Evolutionary conservation across 1,140 invertebrate genomes (phyloP).

Genomic region (Bombus vancouverensis): DNA sequence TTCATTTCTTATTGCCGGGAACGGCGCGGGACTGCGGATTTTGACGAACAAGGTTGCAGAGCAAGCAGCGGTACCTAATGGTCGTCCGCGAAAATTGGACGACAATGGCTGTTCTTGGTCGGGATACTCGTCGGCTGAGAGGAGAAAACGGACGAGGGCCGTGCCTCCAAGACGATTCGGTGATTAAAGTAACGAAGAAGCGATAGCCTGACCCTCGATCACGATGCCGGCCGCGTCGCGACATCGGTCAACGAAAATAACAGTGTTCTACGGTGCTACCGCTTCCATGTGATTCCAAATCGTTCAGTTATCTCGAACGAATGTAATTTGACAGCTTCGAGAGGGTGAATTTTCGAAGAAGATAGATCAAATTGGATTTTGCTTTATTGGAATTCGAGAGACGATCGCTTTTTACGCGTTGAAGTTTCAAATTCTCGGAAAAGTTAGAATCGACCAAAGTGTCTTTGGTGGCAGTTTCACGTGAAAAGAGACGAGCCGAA

Average conservation of each 20-base stretch:
- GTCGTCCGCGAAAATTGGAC: conserved; percentile 64
- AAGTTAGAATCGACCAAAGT: not conserved
- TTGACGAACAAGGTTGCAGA: conserved; percentile 60
- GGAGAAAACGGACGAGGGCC: not conserved
- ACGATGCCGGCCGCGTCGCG: not conserved
- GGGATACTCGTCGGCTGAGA: conserved; percentile 9
- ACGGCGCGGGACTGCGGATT: conserved; percentile 47
- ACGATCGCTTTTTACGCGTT: not conserved
- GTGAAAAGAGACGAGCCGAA: not conserved
- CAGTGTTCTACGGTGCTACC: not conserved
- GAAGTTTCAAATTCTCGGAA: not conserved
- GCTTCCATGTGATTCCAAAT: not conserved
- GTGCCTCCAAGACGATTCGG: conserved; percentile 56
- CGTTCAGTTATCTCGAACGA: not conserved
- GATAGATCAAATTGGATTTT: not conserved
- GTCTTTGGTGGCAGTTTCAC: not conserved
- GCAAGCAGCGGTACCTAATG: conserved; percentile 59
- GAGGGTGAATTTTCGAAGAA: not conserved
- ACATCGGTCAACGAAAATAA: not conserved
- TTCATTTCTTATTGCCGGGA: conserved; percentile 63
- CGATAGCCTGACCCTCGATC: conserved; percentile 22
- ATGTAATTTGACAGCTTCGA: too few relatives aligned
- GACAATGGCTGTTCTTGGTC: conserved; percentile 54
- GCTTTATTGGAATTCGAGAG: not conserved
- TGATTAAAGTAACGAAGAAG: conserved; percentile 65